A percentile compares a stretch with the other conserved stretches of the same genome.
These are phyloP conservation scores for Cylloceria caligata DNA, from an alignment of 2,888 invertebrate species.

Conservation along the genomic window DNA sequence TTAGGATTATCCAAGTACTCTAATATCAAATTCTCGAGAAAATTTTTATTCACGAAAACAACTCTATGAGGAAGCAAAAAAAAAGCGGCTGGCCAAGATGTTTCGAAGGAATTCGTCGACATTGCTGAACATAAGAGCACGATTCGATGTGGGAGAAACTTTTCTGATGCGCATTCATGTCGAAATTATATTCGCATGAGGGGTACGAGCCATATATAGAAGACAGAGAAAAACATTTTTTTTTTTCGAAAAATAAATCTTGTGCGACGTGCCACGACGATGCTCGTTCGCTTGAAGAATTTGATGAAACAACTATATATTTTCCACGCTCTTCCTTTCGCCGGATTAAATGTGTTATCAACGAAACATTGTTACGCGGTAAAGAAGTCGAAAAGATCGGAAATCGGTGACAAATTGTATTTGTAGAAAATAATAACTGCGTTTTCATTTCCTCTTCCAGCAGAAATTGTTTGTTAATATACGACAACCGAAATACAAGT, in stretches of 20 bases:
- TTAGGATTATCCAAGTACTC: too few species aligned
- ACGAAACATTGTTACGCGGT: not conserved
- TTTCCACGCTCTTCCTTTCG: not conserved
- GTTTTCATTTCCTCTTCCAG: not conserved
- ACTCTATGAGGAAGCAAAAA: too few species aligned
- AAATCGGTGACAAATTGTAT: not conserved
- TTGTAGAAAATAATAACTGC: not conserved
- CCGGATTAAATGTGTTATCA: constrained; percentile 22
- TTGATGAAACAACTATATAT: constrained; percentile 37
- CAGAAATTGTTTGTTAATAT: not conserved
- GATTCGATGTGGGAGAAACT: not conserved
- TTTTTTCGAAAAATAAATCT: constrained; percentile 45
- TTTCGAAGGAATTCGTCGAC: too few species aligned
- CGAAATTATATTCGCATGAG: constrained; percentile 10
- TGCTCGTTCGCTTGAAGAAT: constrained; percentile 4
- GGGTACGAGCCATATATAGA: not conserved
- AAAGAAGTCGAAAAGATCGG: not conserved
- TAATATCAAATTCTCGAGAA: too few species aligned
- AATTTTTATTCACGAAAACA: too few species aligned
- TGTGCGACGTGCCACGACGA: not conserved
- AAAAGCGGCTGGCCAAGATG: too few species aligned
- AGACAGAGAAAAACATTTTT: constrained; percentile 18
- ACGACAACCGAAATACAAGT: not conserved
- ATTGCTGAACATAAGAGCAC: not conserved
- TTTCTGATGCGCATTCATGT: not conserved